Percentiles rank a stretch among this genome's conserved stretches.
These are phyloP conservation scores for Dryocosmus kuriphilus DNA, from an alignment of 2,888 invertebrate genomes.

Conservation along the genomic window DNA sequence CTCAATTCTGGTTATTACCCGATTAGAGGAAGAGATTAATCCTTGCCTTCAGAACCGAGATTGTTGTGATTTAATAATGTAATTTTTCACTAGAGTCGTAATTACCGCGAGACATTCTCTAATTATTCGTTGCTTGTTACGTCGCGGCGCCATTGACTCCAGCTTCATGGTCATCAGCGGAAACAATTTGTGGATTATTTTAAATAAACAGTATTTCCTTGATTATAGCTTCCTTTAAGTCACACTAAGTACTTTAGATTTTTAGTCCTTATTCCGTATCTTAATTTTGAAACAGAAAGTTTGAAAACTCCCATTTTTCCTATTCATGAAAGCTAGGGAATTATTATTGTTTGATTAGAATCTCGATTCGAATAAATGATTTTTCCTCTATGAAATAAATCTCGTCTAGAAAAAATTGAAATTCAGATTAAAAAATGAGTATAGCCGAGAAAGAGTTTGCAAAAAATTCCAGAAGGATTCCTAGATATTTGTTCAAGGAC, in stretches of 20 bases:
- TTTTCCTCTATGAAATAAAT: too few species aligned
- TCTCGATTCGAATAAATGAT: too few species aligned
- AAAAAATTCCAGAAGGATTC: not conserved
- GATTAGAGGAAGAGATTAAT: constrained; percentile 34
- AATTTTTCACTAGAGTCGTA: not conserved
- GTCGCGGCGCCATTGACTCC: not conserved
- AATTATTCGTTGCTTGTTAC: constrained; percentile 2
- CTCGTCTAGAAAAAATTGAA: not conserved
- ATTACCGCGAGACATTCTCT: constrained; percentile 21
- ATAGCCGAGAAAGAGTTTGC: not conserved
- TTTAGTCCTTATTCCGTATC: too few species aligned
- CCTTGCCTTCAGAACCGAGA: not conserved
- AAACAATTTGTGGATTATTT: not conserved
- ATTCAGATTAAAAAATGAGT: not conserved
- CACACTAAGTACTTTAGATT: too few species aligned
- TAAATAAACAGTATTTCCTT: not conserved
- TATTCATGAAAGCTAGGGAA: too few species aligned
- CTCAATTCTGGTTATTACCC: constrained; percentile 18
- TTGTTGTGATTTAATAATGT: constrained; percentile 24
- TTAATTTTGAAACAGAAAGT: too few species aligned
- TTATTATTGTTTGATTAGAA: too few species aligned
- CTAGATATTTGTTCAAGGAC: constrained; percentile 49
- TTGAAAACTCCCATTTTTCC: too few species aligned
- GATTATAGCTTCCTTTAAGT: too few species aligned
- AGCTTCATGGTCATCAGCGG: not conserved